These are phyloP conservation scores for Seriola quinqueradiata DNA, from an alignment of 2,113 vertebrate genomes.

Conservation along the genomic window DNA sequence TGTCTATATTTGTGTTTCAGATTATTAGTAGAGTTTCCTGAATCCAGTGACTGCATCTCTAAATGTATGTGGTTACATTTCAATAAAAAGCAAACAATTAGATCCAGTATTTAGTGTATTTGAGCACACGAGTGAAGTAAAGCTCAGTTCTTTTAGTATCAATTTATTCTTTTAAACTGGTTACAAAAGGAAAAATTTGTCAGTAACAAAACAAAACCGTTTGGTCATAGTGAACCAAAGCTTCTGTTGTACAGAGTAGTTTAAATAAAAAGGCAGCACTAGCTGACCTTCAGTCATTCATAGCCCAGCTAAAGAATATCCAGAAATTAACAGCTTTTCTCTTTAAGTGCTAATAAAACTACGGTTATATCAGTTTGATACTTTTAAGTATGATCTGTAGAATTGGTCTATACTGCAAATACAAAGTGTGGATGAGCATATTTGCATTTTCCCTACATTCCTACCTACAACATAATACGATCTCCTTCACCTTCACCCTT, in stretches of 20 bases:
- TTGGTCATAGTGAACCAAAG: not conserved
- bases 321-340: not conserved
- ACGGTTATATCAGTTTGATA: constrained; percentile 1
- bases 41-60: not conserved
- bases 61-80: not conserved
- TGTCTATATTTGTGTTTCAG: too few relatives aligned
- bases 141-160: not conserved
- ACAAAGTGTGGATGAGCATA: not conserved
- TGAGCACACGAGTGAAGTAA: not conserved
- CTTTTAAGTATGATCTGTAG: not conserved
- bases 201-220: not conserved
- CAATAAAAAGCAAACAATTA: not conserved
- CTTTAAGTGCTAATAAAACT: not conserved
- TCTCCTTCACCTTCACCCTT: not conserved
- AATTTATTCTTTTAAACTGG: constrained; percentile 15
- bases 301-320: not conserved
- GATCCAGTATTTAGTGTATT: not conserved
- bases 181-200: not conserved
- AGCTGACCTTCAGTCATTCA: not conserved
- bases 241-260: not conserved
- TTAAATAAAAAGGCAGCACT: constrained; percentile 2
- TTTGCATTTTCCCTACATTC: not conserved
- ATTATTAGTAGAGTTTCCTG: not conserved
- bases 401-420: not conserved
- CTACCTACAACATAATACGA: constrained; percentile 6